Evolutionary conservation across 2,888 invertebrate genomes (phyloP).

Genomic region (Lagria hirta): DNA sequence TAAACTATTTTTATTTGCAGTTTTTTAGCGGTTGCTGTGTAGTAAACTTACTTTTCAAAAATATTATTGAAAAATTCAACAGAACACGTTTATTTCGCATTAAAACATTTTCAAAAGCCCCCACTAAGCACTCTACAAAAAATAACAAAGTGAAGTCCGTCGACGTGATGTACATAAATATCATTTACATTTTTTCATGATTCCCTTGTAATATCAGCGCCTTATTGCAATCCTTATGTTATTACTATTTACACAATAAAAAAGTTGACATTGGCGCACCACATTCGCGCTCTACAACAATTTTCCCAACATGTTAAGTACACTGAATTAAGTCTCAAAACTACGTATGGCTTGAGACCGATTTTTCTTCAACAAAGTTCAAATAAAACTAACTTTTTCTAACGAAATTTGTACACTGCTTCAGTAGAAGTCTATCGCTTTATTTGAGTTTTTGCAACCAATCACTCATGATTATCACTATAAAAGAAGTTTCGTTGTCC

Average conservation of each 20-base stretch:
- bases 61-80: no score
- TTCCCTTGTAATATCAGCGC: slow-evolving; percentile 26
- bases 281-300: slow-evolving; percentile 25
- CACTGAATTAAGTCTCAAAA: slow-evolving; percentile 25
- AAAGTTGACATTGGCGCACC: slow-evolving; percentile 24
- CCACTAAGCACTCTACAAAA: no score
- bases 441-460: slow-evolving; percentile 10
- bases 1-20: no score
- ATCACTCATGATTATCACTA: slow-evolving; percentile 37
- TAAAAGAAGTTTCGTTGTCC: slow-evolving; percentile 42
- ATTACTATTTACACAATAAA: slow-evolving; percentile 28
- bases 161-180: slow-evolving; percentile 31
- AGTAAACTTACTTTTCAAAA: no score
- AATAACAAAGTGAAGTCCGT: slow-evolving; percentile 22
- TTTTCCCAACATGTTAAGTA: slow-evolving; percentile 29
- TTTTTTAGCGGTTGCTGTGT: no score
- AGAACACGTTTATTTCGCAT: no score
- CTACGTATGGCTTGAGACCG: slow-evolving; percentile 18
- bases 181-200: slow-evolving; percentile 24
- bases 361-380: slow-evolving; percentile 24
- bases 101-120: no score
- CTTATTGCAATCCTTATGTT: slow-evolving; percentile 29
- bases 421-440: slow-evolving; percentile 20
- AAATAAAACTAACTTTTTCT: slow-evolving; percentile 23
- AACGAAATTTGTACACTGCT: slow-evolving; percentile 30